These are phyloP conservation scores for Calephelis virginiensis DNA, from an alignment of 1,140 invertebrate species.

Conservation along the genomic window DNA sequence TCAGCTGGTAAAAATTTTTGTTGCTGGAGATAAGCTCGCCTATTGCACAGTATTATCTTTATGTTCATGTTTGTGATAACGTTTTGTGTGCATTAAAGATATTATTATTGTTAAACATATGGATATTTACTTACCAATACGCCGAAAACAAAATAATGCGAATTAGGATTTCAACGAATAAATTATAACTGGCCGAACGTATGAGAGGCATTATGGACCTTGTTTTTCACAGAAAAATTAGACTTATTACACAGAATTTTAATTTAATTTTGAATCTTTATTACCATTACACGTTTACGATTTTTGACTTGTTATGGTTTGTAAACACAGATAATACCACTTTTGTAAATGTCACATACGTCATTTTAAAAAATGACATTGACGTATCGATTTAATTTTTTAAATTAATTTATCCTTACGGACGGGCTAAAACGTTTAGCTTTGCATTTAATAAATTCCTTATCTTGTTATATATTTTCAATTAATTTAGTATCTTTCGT, in stretches of 20 bases:
- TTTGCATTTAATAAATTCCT: no score
- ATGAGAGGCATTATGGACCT: constrained; percentile 59
- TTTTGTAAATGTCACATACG: neutral
- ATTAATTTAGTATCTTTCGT: no score
- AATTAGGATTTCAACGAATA: constrained; percentile 65
- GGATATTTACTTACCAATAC: constrained; percentile 58
- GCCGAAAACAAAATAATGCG: constrained; percentile 53
- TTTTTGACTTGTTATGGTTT: constrained; percentile 2
- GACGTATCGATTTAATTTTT: no score
- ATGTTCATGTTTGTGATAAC: no score
- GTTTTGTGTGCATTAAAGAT: no score
- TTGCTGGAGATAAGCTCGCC: no score
- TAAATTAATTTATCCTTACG: no score
- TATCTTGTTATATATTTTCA: no score
- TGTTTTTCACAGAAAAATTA: neutral
- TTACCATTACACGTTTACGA: neutral
- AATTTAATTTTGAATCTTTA: neutral
- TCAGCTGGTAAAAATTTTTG: no score
- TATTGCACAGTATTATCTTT: no score
- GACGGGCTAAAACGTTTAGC: no score
- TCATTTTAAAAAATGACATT: neutral
- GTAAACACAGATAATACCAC: no score
- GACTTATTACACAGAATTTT: constrained; percentile 18
- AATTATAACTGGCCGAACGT: constrained; percentile 61
- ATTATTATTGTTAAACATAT: constrained; percentile 41